phyloP scores from a whole-genome alignment of 2,888 invertebrate genomes.

The Margaritifera margaritifera region DNA sequence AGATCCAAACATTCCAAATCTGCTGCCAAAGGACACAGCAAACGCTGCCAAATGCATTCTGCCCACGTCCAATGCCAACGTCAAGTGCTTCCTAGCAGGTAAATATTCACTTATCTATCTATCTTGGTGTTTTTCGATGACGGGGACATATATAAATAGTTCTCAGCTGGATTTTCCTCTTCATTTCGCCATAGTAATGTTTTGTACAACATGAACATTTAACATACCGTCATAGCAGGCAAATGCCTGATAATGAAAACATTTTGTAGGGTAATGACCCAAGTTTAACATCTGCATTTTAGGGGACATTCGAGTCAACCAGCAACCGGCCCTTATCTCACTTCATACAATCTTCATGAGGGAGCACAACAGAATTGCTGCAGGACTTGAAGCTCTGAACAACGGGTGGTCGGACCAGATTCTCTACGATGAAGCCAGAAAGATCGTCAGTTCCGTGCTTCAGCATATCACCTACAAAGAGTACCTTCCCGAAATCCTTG shows the following conservation, averaged over 20 bases:
- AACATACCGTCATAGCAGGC: no score
- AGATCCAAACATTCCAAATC: slow-evolving; percentile 2
- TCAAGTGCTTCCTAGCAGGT: slow-evolving; percentile 27
- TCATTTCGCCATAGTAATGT: no score
- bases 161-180: no score
- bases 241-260: no score
- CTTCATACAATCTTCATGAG: no score
- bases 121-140: no score
- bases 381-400: background rate
- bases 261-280: no score
- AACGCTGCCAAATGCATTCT: slow-evolving; percentile 11
- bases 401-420: background rate
- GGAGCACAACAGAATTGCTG: no score
- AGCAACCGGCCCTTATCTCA: no score
- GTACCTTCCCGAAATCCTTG: slow-evolving; percentile 2
- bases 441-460: background rate
- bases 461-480: background rate
- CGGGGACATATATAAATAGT: no score
- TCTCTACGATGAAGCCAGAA: slow-evolving; percentile 1
- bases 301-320: no score
- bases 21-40: slow-evolving; percentile 16
- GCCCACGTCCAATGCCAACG: slow-evolving; percentile 7
- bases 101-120: background rate
- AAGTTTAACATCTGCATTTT: slow-evolving; percentile 13
- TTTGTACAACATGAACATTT: no score